phyloP scores from a whole-genome alignment of 2,888 invertebrate species.

The Mesorhabditis sp. region DNA sequence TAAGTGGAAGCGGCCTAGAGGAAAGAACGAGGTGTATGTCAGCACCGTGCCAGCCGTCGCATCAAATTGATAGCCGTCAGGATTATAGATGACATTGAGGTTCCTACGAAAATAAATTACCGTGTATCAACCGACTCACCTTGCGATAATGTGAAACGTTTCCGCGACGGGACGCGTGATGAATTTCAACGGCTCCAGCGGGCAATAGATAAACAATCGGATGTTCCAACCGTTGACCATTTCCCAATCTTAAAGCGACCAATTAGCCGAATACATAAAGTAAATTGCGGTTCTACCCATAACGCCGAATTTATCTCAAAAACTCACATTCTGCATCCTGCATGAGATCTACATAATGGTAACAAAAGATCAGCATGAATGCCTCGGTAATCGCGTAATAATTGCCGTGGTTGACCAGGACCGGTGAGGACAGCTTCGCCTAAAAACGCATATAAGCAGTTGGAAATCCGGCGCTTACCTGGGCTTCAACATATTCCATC shows the following conservation, averaged over 20 bases:
- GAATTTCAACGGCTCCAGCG: not conserved
- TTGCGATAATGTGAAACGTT: not conserved
- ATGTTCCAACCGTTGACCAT: not conserved
- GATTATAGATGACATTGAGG: no score
- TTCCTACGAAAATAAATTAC: no score
- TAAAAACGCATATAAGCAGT: no score
- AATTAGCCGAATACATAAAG: not conserved
- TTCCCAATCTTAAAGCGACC: not conserved
- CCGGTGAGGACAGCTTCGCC: not conserved
- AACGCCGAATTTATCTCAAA: not conserved
- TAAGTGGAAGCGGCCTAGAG: no score
- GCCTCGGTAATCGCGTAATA: not conserved
- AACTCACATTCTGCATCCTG: not conserved
- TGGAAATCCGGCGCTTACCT: not conserved
- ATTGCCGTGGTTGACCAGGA: not conserved
- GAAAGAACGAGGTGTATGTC: no score
- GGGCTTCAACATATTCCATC: not conserved
- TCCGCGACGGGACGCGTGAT: not conserved
- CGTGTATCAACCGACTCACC: not conserved
- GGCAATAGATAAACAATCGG: not conserved
- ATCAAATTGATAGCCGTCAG: no score
- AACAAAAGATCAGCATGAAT: not conserved
- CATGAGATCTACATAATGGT: not conserved
- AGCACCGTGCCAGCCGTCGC: no score
- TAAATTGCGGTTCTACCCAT: not conserved